Conservation (phyloP, 2,888 invertebrate genomes). For the Catocala sponsa region DNA sequence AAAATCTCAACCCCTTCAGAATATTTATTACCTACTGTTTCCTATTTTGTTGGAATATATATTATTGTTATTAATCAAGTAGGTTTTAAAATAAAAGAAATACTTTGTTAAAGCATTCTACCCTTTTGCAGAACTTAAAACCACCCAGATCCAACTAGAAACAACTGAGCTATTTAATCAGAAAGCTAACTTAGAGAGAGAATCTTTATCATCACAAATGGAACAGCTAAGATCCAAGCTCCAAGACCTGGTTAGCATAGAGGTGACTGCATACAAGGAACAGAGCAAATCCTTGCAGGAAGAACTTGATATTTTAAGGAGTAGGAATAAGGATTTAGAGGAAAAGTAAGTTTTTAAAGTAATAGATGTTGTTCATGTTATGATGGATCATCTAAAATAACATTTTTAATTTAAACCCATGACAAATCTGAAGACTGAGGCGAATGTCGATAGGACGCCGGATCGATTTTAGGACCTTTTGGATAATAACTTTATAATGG, state of each 20-base stretch:
- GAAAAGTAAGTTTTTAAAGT: slow-evolving; percentile 61
- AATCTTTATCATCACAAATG: slow-evolving; percentile 59
- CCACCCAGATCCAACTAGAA: slow-evolving; percentile 59
- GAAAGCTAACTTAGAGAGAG: slow-evolving; percentile 60
- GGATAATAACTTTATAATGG: too few species aligned
- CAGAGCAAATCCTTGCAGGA: slow-evolving; percentile 59
- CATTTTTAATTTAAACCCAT: too few species aligned
- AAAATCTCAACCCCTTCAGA: too few species aligned
- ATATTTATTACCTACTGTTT: too few species aligned
- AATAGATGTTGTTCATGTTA: too few species aligned
- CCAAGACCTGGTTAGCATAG: slow-evolving; percentile 58
- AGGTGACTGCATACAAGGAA: slow-evolving; percentile 61
- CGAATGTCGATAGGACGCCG: too few species aligned
- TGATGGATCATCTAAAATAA: too few species aligned
- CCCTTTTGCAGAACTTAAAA: slow-evolving; percentile 58
- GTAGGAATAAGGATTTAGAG: slow-evolving; percentile 68
- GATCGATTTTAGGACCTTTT: too few species aligned
- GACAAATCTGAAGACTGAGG: too few species aligned
- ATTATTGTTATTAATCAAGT: too few species aligned
- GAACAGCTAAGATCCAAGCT: slow-evolving; percentile 63
- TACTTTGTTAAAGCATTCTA: not conserved
- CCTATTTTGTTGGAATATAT: too few species aligned
- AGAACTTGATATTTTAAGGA: slow-evolving; percentile 60
- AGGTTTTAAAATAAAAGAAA: not conserved
- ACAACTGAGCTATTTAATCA: slow-evolving; percentile 52